Conservation (phyloP, 1,140 invertebrate species). For the Drosophila busckii region DNA sequence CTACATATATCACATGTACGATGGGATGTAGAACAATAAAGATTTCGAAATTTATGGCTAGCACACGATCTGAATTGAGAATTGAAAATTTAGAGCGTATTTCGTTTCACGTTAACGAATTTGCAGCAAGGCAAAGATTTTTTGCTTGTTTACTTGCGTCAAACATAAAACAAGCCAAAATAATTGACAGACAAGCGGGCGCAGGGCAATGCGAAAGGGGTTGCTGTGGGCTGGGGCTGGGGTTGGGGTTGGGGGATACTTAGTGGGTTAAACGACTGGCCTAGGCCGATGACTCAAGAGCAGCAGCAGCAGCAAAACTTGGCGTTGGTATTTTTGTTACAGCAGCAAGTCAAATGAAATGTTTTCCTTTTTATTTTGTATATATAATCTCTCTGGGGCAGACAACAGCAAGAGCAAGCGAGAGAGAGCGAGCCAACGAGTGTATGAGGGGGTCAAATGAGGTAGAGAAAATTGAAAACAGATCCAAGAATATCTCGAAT, state of each 20-base stretch:
- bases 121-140: slow-evolving; percentile 5
- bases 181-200: no score
- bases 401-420: neutral
- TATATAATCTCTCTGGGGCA: slow-evolving; percentile 58
- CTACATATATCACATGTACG: no score
- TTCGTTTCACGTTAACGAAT: slow-evolving; percentile 52
- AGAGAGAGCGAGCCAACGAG: neutral
- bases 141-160: slow-evolving; percentile 67
- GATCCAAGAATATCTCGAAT: slow-evolving; percentile 69
- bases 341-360: slow-evolving; percentile 48
- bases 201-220: slow-evolving; percentile 8
- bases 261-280: slow-evolving; percentile 1
- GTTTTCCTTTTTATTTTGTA: slow-evolving; percentile 53
- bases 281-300: slow-evolving; percentile 70
- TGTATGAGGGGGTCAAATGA: slow-evolving; percentile 11
- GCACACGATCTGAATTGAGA: slow-evolving; percentile 18
- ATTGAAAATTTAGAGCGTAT: slow-evolving; percentile 53
- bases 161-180: slow-evolving; percentile 59
- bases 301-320: slow-evolving; percentile 56
- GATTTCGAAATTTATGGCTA: slow-evolving; percentile 1
- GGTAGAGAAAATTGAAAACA: slow-evolving; percentile 61
- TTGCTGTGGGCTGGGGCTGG: neutral
- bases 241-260: slow-evolving; percentile 13
- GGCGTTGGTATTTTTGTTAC: slow-evolving; percentile 70
- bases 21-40: no score